Conservation (phyloP, 2,888 invertebrate species). For the Drosophila monieri region DNA sequence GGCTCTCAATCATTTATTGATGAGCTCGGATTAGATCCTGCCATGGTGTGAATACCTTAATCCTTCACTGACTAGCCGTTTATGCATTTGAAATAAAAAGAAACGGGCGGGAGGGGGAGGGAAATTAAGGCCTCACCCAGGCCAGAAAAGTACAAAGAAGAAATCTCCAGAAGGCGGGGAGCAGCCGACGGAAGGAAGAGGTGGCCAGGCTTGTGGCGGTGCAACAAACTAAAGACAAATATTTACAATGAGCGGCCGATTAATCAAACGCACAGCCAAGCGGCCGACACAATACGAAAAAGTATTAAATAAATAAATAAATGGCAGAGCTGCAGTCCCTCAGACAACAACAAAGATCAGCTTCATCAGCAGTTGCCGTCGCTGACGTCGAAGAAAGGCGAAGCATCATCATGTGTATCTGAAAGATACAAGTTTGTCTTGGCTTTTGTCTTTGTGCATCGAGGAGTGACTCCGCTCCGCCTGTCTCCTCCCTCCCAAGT, state of each 20-base stretch:
- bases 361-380: constrained; percentile 44
- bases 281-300: constrained; percentile 16
- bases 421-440: constrained; percentile 72
- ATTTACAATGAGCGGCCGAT: constrained; percentile 79
- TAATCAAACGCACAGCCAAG: constrained; percentile 65
- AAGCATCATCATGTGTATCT: constrained; percentile 58
- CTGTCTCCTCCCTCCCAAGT: not conserved
- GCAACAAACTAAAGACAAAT: constrained; percentile 80
- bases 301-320: constrained; percentile 79
- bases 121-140: constrained; percentile 11
- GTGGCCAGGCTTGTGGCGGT: constrained; percentile 25
- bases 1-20: constrained; percentile 47
- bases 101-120: not conserved
- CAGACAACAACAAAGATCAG: constrained; percentile 52
- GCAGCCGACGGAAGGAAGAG: not conserved
- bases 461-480: constrained; percentile 31
- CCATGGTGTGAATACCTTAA: constrained; percentile 35
- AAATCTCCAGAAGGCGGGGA: constrained; percentile 7
- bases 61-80: constrained; percentile 24
- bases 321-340: constrained; percentile 54
- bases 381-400: constrained; percentile 8
- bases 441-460: constrained; percentile 75
- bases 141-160: constrained; percentile 10
- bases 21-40: constrained; percentile 34
- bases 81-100: constrained; percentile 39